Percentiles rank a stretch among this genome's conserved stretches.
Evolutionary conservation across 1,140 invertebrate species (phyloP).

Genomic region (Lordiphosa stackelbergi): DNA sequence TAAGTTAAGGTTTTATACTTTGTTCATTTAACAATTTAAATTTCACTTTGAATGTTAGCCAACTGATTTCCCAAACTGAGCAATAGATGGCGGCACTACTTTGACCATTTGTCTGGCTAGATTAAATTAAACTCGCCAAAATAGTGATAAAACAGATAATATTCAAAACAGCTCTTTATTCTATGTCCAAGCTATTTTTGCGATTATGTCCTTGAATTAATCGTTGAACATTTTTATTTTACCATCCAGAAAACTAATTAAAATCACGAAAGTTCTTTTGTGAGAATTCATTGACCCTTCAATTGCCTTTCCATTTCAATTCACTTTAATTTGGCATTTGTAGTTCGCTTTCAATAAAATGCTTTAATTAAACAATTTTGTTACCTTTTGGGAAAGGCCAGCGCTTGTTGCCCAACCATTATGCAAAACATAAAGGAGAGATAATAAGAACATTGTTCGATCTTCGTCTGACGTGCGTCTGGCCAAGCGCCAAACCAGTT

Average conservation of each 20-base stretch:
- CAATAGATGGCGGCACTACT: no score
- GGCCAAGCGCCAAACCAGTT: conserved; percentile 56
- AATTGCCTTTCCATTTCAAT: conserved; percentile 26
- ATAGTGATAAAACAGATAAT: no score
- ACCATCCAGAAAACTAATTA: no score
- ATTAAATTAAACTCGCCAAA: no score
- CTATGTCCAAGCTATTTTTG: no score
- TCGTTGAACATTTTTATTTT: no score
- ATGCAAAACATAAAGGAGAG: conserved; percentile 27
- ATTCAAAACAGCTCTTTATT: no score
- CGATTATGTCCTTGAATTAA: background rate
- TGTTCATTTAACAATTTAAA: no score
- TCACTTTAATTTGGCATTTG: conserved; percentile 23
- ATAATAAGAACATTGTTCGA: conserved; percentile 39
- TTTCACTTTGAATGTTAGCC: no score
- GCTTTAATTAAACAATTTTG: conserved; percentile 49
- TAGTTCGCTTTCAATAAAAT: conserved; percentile 40
- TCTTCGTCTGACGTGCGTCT: conserved; percentile 56
- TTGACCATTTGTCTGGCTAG: no score
- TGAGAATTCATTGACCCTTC: conserved; percentile 46
- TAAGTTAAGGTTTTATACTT: no score
- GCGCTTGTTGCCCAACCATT: conserved; percentile 36
- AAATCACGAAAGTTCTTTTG: conserved; percentile 1
- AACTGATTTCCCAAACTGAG: no score
- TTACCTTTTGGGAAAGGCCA: conserved; percentile 23